Evolutionary conservation across 1,140 invertebrate genomes (phyloP).

Genomic region (Drosophila kikkawai): DNA sequence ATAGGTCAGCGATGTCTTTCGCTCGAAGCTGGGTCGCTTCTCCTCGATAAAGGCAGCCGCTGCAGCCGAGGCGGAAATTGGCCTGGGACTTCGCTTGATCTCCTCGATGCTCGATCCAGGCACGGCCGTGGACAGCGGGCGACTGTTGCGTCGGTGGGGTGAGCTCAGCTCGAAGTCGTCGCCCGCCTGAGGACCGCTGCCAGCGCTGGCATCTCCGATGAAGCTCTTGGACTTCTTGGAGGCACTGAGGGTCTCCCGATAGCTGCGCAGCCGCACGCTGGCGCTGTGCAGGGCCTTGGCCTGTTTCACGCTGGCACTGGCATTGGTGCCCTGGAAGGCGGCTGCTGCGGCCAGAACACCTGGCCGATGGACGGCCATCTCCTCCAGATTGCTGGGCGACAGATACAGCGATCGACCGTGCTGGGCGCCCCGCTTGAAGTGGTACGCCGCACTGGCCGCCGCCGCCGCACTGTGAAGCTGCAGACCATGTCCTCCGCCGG

Average conservation of each 20-base stretch:
- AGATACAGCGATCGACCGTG: constrained; percentile 80
- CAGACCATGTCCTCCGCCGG: constrained; percentile 48
- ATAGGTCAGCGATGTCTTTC: constrained; percentile 77
- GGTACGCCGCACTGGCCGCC: constrained; percentile 77
- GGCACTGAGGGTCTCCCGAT: constrained; percentile 79
- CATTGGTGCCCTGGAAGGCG: constrained; percentile 81
- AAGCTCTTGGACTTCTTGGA: constrained; percentile 85
- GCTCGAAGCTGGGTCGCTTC: constrained; percentile 81
- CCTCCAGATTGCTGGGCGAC: constrained; percentile 81
- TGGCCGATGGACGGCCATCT: constrained; percentile 74
- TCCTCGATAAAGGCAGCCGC: constrained; percentile 79
- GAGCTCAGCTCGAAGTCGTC: constrained; percentile 83
- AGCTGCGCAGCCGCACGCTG: constrained; percentile 77
- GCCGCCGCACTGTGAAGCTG: constrained; percentile 79
- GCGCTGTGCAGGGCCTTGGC: constrained; percentile 84
- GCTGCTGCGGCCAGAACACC: constrained; percentile 73
- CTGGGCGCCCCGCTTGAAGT: constrained; percentile 80
- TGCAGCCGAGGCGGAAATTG: constrained; percentile 64
- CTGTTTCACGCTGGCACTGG: constrained; percentile 80
- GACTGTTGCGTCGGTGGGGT: constrained; percentile 84
- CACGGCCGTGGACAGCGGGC: constrained; percentile 74
- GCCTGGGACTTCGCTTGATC: constrained; percentile 80
- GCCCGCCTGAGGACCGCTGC: constrained; percentile 34
- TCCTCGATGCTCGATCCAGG: constrained; percentile 68
- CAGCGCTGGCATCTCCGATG: constrained; percentile 68